These are phyloP conservation scores for Acipenser ruthenus DNA, from an alignment of 2,797 vertebrate species.

Conservation along the genomic window DNA sequence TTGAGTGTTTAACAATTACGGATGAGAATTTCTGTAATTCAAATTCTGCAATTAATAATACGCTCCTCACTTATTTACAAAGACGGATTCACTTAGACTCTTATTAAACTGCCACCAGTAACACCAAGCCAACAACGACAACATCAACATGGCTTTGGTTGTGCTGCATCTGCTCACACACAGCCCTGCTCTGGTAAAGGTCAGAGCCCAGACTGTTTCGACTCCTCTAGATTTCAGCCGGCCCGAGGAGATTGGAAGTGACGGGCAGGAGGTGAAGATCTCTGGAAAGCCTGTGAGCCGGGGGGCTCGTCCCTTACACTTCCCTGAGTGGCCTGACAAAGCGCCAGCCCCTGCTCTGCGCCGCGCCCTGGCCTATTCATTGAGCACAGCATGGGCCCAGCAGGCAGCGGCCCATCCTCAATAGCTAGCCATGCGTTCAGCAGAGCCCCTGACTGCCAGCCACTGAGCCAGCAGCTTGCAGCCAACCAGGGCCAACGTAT, in stretches of 20 bases:
- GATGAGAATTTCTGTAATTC: too few relatives aligned
- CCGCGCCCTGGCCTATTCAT: slow-evolving; percentile 31
- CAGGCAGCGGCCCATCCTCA: slow-evolving; percentile 59
- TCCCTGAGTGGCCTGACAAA: slow-evolving; percentile 39
- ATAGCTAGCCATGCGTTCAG: slow-evolving; percentile 73
- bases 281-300: slow-evolving; percentile 32
- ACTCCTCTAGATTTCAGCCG: slow-evolving; percentile 31
- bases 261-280: slow-evolving; percentile 50
- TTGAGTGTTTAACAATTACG: too few relatives aligned
- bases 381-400: slow-evolving; percentile 48
- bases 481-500: too few relatives aligned
- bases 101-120: not conserved
- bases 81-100: too few relatives aligned
- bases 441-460: slow-evolving; percentile 52
- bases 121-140: not conserved
- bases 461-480: not conserved
- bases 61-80: too few relatives aligned
- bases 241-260: slow-evolving; percentile 32
- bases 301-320: slow-evolving; percentile 47
- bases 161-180: not conserved
- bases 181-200: slow-evolving; percentile 25
- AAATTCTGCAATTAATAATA: too few relatives aligned
- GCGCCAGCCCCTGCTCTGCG: slow-evolving; percentile 22
- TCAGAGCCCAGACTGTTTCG: slow-evolving; percentile 41
- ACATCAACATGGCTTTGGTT: not conserved